These are phyloP conservation scores for Borostomias antarcticus DNA, from an alignment of 2,797 vertebrate genomes.

Conservation along the genomic window DNA sequence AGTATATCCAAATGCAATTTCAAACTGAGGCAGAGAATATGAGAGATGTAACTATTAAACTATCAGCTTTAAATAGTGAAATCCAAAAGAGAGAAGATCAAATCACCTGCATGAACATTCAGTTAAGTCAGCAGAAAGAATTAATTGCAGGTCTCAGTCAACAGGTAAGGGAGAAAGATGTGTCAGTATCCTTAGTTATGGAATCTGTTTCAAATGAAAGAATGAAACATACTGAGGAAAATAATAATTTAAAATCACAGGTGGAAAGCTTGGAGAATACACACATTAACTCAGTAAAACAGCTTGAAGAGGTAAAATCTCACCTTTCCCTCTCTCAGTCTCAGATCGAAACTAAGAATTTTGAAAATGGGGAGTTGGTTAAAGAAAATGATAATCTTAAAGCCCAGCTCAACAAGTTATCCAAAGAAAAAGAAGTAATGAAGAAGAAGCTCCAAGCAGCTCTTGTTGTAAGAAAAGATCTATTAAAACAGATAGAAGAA, in stretches of 20 bases:
- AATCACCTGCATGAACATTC: conserved; percentile 71
- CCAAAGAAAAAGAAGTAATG: conserved; percentile 81
- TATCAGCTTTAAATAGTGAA: conserved; percentile 56
- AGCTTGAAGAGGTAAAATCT: conserved; percentile 62
- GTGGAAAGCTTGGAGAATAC: conserved; percentile 64
- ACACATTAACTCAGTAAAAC: conserved; percentile 47
- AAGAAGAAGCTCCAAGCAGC: conserved; percentile 89
- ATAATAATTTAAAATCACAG: conserved; percentile 56
- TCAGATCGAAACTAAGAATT: conserved; percentile 58
- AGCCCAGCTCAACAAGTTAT: conserved; percentile 63
- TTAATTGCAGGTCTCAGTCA: conserved; percentile 79
- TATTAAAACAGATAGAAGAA: conserved; percentile 80
- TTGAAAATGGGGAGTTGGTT: conserved; percentile 61
- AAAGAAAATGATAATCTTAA: conserved; percentile 69
- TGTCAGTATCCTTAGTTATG: conserved; percentile 77
- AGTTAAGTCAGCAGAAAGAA: conserved; percentile 84
- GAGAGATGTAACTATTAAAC: conserved; percentile 53
- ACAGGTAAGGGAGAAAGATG: conserved; percentile 83
- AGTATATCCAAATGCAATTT: conserved; percentile 60
- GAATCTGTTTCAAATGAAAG: conserved; percentile 82
- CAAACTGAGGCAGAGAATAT: conserved; percentile 53
- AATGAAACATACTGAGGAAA: conserved; percentile 76
- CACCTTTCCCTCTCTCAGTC: conserved; percentile 51
- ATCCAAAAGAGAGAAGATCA: conserved; percentile 71
- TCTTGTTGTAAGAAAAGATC: conserved; percentile 81